Evolutionary conservation across 2,888 invertebrate species (phyloP).

Genomic region (Leucophora obtusa): DNA sequence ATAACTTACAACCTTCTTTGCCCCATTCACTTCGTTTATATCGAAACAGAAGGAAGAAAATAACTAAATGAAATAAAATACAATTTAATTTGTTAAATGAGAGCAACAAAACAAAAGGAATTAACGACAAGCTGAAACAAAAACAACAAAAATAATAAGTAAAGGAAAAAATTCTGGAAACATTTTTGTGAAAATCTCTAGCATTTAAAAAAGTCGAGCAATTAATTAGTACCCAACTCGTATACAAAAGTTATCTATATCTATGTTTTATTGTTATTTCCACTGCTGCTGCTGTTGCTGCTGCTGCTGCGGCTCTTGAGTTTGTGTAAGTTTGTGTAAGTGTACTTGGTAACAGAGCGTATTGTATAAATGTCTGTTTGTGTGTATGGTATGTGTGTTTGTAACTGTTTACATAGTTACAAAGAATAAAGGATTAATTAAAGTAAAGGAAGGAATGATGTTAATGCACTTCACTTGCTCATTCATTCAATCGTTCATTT

Average conservation of each 20-base stretch:
- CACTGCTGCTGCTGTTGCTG: background rate
- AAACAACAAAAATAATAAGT: background rate
- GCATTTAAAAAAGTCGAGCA: conserved; percentile 50
- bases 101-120: conserved; percentile 54
- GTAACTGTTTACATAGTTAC: conserved; percentile 61
- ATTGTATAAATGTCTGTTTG: conserved; percentile 4
- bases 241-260: conserved; percentile 40
- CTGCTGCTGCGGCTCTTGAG: too few relatives aligned
- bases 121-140: conserved; percentile 30
- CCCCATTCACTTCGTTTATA: background rate
- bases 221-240: conserved; percentile 61
- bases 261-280: conserved; percentile 6
- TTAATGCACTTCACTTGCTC: conserved; percentile 66
- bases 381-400: conserved; percentile 54
- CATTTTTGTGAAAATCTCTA: conserved; percentile 45
- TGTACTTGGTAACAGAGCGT: conserved; percentile 4
- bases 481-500: background rate
- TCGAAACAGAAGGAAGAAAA: conserved; percentile 64
- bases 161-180: conserved; percentile 22
- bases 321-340: background rate
- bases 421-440: conserved; percentile 74
- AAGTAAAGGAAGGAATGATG: conserved; percentile 67
- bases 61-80: conserved; percentile 56
- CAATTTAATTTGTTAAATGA: conserved; percentile 64
- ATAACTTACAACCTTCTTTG: background rate